Base-by-base conservation (phyloP, 2,888 invertebrate species). In the Aphidius colemani region DNA sequence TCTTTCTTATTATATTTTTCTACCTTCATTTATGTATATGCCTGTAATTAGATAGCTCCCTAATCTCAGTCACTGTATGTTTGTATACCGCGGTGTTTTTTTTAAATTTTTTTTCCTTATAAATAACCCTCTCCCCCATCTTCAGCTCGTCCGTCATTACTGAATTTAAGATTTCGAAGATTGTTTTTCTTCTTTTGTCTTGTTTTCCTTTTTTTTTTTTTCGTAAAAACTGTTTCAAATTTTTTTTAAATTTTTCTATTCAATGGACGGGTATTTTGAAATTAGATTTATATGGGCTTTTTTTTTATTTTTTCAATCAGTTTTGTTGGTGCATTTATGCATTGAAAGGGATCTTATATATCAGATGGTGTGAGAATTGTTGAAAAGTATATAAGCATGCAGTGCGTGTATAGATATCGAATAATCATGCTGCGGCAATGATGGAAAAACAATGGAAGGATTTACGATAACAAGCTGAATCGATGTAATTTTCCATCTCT, bases 11-110 rank as follows among this genome's bases (percentile, higher is more conserved):
- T 30, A 30, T 30, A 30, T 30, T 30, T 30, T 76, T 30, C 30
- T 30, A 30, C 30, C 30, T 30, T 30, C 30, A 30, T 30, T 30
- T 76, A 76, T 78, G 78, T 78, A 74, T 77, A 78, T 77, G 71
- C 70, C 72, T 70, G 76, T 78, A 77, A 78, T 78, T 78, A 78
- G 76, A 75, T 74, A 72, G 71, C 71, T 71, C 70, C 70, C 71
- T 74, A 72, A 49, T 65, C 59, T 66, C 58, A 40, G 39, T 39
- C 50, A 45, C 51, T 59, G 51, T 59, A 41, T 57, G 48, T 64
- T 50, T 67, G 18, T 61, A 13, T 48, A 57, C 43, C 30, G 30
- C 57, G 9, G 13, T 48, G 43, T 53, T 56, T 10, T 18, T 7
- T 10, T 7, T 9, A 18, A 40, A 39, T 13, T n/a, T 7, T 13